Base-by-base conservation (phyloP, 2,888 invertebrate species). In the Xylophagus ater region DNA sequence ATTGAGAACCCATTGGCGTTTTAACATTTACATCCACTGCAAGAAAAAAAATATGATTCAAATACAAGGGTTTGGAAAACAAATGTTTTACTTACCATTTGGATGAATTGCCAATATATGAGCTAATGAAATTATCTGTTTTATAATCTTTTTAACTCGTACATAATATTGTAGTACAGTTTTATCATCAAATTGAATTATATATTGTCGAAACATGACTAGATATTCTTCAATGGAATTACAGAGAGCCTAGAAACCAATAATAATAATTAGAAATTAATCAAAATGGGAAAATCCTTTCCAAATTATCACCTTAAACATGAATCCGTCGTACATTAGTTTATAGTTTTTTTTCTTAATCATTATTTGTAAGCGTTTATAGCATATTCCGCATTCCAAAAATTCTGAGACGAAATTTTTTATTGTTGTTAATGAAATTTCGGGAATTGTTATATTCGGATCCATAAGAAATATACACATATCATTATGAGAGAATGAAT, bases 221-320 rank as follows among this genome's bases (percentile, higher is more conserved):
- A 81, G 57, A 50, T 76, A 79, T 12, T 68, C 66, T 39, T 70
- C 65, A 14, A 80, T 64, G 13, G 73, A 72, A 47, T 74, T 71
- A 47, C 78, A 73, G 30, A 78, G 65, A 4, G 77, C 74, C 79
- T 79, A 47, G 35, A 58, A 54, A 44, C 21, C 37, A 13, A 41
- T 20, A 24, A 36, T 31, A 37, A 15, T 7, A n/a, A 15, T 38
- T 14, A 28, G 28, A 33, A 23, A 18, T 10, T 23, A 12, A 32
- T 4, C 4, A 9, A 8, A 21, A 20, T 10, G 18, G n/a, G 25
- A 21, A 34, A 41, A 38, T 31, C 15, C 17, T 10, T 28, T 26
- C 13, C 2, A 17, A 29, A 24, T 13, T 13, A 15, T 40, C 42
- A 57, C 58, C 45, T 56, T 55, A 44, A 56, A 58, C 34, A 59